phyloP scores from a whole-genome alignment of 2,797 vertebrate species.

The Syngnathus rostellatus region DNA sequence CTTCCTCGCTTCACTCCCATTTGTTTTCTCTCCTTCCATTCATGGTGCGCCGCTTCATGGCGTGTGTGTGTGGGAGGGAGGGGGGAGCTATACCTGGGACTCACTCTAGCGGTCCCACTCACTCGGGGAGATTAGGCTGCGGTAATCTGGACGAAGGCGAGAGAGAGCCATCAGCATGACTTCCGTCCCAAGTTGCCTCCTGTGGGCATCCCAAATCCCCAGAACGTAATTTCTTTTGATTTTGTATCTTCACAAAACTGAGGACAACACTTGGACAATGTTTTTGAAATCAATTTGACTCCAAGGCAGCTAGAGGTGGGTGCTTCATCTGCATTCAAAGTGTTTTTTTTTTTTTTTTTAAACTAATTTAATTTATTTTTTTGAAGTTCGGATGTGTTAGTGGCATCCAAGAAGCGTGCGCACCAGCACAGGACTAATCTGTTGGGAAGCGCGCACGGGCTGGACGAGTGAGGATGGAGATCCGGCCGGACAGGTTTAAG shows the following conservation, averaged over 20 bases:
- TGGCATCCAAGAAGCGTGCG: slow-evolving; percentile 26
- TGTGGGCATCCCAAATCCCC: slow-evolving; percentile 9
- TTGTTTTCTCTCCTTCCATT: slow-evolving; percentile 30
- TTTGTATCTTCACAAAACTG: slow-evolving; percentile 8
- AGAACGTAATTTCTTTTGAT: slow-evolving; percentile 15
- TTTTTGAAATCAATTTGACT: background rate
- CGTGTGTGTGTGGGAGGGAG: slow-evolving; percentile 24
- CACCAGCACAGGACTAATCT: slow-evolving; percentile 8
- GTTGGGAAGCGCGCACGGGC: slow-evolving; percentile 50
- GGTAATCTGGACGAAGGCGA: slow-evolving; percentile 63
- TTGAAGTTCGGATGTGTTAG: slow-evolving; percentile 8
- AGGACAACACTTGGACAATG: slow-evolving; percentile 8
- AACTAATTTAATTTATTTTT: background rate
- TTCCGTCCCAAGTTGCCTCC: slow-evolving; percentile 39
- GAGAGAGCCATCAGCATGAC: slow-evolving; percentile 47
- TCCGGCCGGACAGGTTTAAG: slow-evolving; percentile 74
- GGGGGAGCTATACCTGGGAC: slow-evolving; percentile 43
- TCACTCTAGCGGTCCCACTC: slow-evolving; percentile 36
- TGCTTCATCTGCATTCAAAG: background rate
- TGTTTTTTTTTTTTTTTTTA: background rate
- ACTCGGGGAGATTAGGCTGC: slow-evolving; percentile 59
- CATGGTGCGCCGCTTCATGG: slow-evolving; percentile 27
- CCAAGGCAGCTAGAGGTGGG: background rate
- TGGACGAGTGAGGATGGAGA: slow-evolving; percentile 70
- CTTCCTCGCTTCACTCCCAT: background rate